Percentiles rank a stretch among this genome's conserved stretches.
These are phyloP conservation scores for Drosophila ustulata DNA, from an alignment of 2,888 invertebrate genomes.

Conservation along the genomic window DNA sequence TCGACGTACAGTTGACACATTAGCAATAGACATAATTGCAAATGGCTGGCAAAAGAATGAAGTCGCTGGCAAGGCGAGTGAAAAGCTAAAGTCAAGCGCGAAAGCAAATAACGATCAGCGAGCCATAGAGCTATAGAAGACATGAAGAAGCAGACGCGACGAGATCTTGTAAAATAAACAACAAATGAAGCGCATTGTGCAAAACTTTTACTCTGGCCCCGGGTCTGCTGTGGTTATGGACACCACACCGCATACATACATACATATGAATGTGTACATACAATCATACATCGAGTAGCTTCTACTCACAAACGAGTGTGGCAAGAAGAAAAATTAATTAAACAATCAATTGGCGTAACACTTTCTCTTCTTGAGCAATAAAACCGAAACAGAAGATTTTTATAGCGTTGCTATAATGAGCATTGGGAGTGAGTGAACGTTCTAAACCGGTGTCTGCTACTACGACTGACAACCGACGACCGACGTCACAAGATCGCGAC, in stretches of 20 bases:
- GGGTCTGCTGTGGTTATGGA: constrained; percentile 64
- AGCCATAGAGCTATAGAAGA: constrained; percentile 12
- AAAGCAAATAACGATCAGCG: constrained; percentile 32
- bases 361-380: constrained; percentile 78
- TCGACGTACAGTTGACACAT: constrained; percentile 71
- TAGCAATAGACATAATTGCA: constrained; percentile 61
- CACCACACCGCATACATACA: constrained; percentile 49
- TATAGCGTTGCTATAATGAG: constrained; percentile 51
- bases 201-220: constrained; percentile 70
- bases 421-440: constrained; percentile 70
- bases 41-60: constrained; percentile 59
- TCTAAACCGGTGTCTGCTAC: constrained; percentile 61
- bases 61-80: constrained; percentile 37
- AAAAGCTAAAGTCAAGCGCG: constrained; percentile 38
- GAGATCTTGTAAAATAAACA: constrained; percentile 62
- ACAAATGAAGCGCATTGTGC: constrained; percentile 78
- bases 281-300: constrained; percentile 19
- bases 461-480: neutral
- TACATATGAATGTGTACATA: constrained; percentile 10
- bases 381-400: constrained; percentile 60
- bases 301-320: constrained; percentile 25
- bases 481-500: neutral
- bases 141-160: neutral
- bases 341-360: constrained; percentile 80
- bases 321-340: constrained; percentile 69